Conservation (phyloP, 2,113 vertebrate genomes). For the Cebidichthys violaceus region DNA sequence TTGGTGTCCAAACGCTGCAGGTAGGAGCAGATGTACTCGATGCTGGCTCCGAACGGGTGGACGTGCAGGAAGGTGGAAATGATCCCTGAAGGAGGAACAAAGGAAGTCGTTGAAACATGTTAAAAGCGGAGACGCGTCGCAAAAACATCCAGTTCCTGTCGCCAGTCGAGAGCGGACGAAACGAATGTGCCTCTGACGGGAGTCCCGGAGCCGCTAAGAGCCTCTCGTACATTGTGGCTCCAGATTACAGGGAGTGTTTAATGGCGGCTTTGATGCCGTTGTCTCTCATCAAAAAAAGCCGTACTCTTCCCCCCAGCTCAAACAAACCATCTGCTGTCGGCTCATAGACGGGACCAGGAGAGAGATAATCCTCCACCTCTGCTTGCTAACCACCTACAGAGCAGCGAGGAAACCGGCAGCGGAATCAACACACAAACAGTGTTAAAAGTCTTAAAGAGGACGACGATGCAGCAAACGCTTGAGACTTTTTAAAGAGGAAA, state of each 20-base stretch:
- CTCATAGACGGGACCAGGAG: constrained; percentile 42
- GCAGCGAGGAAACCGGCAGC: neutral
- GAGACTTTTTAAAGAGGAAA: constrained; percentile 29
- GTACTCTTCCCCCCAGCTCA: constrained; percentile 58
- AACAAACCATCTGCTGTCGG: constrained; percentile 75
- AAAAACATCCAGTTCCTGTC: constrained; percentile 18
- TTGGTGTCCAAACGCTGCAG: constrained; percentile 95
- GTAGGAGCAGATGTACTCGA: constrained; percentile 98
- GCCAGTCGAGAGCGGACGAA: constrained; percentile 24
- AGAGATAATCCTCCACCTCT: constrained; percentile 53
- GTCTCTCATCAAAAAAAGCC: constrained; percentile 68
- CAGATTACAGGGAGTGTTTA: constrained; percentile 77
- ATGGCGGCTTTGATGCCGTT: constrained; percentile 76
- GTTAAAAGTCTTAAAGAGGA: neutral
- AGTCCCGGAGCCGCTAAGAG: constrained; percentile 65
- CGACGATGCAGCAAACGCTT: constrained; percentile 4
- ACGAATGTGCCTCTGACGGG: constrained; percentile 10
- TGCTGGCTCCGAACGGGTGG: constrained; percentile 96
- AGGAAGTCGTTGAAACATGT: constrained; percentile 35
- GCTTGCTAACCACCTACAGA: constrained; percentile 43
- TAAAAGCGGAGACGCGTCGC: constrained; percentile 9
- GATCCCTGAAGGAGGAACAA: constrained; percentile 85
- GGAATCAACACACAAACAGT: constrained; percentile 22
- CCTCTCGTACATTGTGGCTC: constrained; percentile 66
- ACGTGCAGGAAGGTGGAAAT: constrained; percentile 96